Percentiles rank a stretch among this genome's conserved stretches.
These are phyloP conservation scores for Cyaniris semiargus DNA, from an alignment of 2,888 invertebrate genomes.

Conservation along the genomic window DNA sequence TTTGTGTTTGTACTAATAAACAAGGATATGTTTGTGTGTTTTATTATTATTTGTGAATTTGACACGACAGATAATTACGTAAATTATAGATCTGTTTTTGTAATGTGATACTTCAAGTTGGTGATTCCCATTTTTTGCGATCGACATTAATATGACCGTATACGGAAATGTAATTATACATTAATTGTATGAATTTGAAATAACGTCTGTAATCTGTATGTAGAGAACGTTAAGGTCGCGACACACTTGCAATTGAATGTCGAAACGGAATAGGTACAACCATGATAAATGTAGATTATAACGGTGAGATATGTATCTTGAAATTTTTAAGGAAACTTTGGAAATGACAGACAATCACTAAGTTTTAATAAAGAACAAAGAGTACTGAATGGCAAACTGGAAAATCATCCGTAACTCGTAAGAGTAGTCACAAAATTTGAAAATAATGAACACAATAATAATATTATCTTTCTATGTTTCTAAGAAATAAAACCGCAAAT, in stretches of 20 bases:
- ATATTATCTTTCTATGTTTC: too few relatives aligned
- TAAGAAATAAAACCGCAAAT: too few relatives aligned
- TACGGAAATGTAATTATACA: not conserved
- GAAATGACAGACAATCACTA: too few relatives aligned
- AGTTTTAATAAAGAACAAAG: too few relatives aligned
- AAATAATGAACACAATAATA: too few relatives aligned
- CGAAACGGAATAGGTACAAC: not conserved
- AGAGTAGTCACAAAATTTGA: too few relatives aligned
- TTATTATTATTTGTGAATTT: not conserved
- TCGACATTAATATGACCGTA: not conserved
- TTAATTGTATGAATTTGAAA: conserved; percentile 1
- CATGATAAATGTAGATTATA: too few relatives aligned
- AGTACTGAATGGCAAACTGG: too few relatives aligned
- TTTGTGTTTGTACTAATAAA: too few relatives aligned
- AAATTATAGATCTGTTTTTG: not conserved
- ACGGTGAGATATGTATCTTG: not conserved
- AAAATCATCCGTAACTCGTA: too few relatives aligned
- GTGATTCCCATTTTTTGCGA: conserved; percentile 27
- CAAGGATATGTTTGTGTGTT: not conserved
- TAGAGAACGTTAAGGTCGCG: not conserved
- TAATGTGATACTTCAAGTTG: not conserved
- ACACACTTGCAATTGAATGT: not conserved
- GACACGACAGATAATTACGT: not conserved
- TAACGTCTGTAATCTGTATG: not conserved
- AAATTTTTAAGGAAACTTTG: too few relatives aligned